Evolutionary conservation across 2,113 vertebrate species (phyloP).

Genomic region (Microtus oregoni): DNA sequence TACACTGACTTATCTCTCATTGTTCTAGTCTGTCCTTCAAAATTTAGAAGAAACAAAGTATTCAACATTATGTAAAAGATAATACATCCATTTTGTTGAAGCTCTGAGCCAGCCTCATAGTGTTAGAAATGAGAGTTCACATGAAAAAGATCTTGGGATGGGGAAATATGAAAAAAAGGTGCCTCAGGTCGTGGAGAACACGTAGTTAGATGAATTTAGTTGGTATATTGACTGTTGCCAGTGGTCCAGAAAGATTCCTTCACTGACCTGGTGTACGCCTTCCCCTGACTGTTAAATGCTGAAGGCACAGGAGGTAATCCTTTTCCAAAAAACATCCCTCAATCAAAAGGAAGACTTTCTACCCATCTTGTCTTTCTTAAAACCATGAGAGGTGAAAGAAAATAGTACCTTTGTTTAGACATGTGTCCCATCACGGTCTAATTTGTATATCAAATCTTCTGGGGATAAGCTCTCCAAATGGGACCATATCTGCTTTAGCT

Average conservation of each 20-base stretch:
- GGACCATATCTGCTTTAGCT: not conserved
- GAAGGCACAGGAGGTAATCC: not conserved
- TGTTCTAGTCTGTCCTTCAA: not conserved
- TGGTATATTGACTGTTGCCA: not conserved
- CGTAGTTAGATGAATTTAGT: not conserved
- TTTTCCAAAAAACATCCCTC: not conserved
- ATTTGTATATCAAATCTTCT: not conserved
- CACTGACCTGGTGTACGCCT: not conserved
- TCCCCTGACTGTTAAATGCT: not conserved
- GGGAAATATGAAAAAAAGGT: not conserved
- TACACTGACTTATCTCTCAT: not conserved
- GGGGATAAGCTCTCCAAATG: not conserved
- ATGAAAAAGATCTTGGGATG: not conserved
- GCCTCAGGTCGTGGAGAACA: not conserved
- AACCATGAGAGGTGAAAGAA: not conserved
- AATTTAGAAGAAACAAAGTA: constrained; percentile 6
- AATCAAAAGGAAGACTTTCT: not conserved
- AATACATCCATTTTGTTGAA: not conserved
- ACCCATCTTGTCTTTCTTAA: not conserved
- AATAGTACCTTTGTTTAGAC: not conserved
- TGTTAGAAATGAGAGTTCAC: constrained; percentile 20
- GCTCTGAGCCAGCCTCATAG: not conserved
- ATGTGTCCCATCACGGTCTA: not conserved
- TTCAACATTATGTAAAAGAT: not conserved
- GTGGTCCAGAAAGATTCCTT: not conserved